Evolutionary conservation across 1,140 invertebrate species (phyloP), one percentile per base, ranked within the genome.

Genomic region (Temnothorax curvispinosus): DNA sequence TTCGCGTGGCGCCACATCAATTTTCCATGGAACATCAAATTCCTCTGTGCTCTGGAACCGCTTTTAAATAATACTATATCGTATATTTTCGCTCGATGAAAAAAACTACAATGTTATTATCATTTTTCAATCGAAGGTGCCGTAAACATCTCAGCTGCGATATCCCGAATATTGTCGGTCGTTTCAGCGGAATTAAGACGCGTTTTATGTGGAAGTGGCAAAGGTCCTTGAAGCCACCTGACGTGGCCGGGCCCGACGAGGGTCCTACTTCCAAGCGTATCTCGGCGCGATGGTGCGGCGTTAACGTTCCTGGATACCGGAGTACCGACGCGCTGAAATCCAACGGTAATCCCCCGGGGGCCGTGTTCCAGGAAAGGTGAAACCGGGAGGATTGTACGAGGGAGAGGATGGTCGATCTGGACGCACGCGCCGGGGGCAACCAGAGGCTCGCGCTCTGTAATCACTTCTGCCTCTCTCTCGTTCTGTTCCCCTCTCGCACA

Each of bases 351-450:
- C 82, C 82, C 82, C 88, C 76, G 54, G 87, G 74, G 89, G 87
- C 87, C 71, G 77, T 88, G 82, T 90, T 91, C 82, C 89, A 90
- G 82, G 89, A 91, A 88, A 91, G 89, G 84, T 90, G 89, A 88
- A 91, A 89, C 85, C 84, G 89, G 90, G 85, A 91, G 90, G 80
- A 89, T 88, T 78, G 76, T 35, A 87, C 77, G 67, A 44, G 78
- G 54, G 32, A 60, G 89, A 87, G 86, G 90, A 88, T 87, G 88
- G 91, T 90, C 87, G 91, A 89, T 77, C 88, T 87, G 90, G 93
- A 94, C 94, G 94, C 94, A 95, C 94, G 94, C 94, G 94, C 94
- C 94, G 94, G 94, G 94, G 94, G 94, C 94, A 94, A 95, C 91
- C 93, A 93, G 93, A 93, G 94, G 92, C 92, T 92, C 93, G 93